Conservation (phyloP, 92 coral and sea anemone species). For the Plumapathes pennacea region DNA sequence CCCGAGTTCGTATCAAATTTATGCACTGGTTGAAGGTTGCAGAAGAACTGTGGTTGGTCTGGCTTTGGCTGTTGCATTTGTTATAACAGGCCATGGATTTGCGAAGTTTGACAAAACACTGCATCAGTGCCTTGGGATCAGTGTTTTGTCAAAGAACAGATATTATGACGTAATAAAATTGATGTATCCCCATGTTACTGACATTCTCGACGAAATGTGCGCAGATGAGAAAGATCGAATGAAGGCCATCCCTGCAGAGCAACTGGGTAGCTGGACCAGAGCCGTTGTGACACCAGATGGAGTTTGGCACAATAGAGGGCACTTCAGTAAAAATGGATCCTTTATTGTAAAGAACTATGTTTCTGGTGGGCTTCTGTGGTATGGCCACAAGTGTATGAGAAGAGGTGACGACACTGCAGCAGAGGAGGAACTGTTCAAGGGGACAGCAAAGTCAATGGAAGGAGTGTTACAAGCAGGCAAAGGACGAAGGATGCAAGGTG, state of each 20-base stretch:
- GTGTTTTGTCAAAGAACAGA: constrained; percentile 21
- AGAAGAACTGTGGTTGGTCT: constrained; percentile 48
- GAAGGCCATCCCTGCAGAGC: constrained; percentile 6
- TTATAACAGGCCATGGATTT: constrained; percentile 54
- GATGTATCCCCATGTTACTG: constrained; percentile 34
- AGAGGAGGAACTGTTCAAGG: constrained; percentile 25
- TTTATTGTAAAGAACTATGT: constrained; percentile 32
- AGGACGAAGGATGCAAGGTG: neutral
- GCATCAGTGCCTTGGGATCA: constrained; percentile 36
- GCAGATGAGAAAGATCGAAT: constrained; percentile 29
- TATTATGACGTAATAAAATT: constrained; percentile 43
- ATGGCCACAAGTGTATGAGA: constrained; percentile 45
- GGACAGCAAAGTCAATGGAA: constrained; percentile 38
- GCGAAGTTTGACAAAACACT: constrained; percentile 42
- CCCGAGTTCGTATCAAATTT: constrained; percentile 34
- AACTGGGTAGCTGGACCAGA: constrained; percentile 41
- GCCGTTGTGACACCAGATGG: constrained; percentile 69
- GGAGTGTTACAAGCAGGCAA: constrained; percentile 13
- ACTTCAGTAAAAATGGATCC: constrained; percentile 16
- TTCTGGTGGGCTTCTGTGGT: constrained; percentile 45
- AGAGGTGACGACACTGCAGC: constrained; percentile 30
- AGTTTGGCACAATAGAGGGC: constrained; percentile 64
- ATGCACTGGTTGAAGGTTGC: constrained; percentile 34
- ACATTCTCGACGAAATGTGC: constrained; percentile 47
- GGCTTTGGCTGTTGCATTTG: constrained; percentile 50